Evolutionary conservation across 2,888 invertebrate genomes (phyloP).

Genomic region (Dendrolimus pini): DNA sequence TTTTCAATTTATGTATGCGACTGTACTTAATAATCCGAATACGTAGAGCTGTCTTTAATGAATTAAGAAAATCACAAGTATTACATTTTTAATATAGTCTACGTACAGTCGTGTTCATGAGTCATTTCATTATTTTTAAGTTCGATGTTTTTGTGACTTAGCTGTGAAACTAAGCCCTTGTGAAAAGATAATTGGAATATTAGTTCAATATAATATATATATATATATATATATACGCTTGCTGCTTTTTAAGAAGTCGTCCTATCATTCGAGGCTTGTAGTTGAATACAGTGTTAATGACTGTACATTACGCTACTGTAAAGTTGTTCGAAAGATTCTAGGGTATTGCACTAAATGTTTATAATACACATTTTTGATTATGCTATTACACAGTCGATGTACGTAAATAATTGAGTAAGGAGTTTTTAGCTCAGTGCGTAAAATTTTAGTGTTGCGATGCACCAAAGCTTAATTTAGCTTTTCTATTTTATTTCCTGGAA

Average conservation of each 20-base stretch:
- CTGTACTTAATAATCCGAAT: neutral
- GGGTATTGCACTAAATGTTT: too few species aligned
- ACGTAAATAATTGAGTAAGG: too few species aligned
- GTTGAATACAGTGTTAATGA: neutral
- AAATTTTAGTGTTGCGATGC: too few species aligned
- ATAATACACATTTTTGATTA: too few species aligned
- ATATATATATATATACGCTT: neutral
- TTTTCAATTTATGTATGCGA: neutral
- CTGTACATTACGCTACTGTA: neutral
- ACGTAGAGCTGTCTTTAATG: neutral
- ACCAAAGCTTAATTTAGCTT: too few species aligned
- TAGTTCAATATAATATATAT: neutral
- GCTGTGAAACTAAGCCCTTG: constrained; percentile 3
- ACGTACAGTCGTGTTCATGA: neutral
- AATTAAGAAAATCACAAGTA: neutral
- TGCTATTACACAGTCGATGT: too few species aligned
- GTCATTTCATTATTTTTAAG: neutral
- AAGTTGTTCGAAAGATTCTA: too few species aligned
- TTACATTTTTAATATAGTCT: neutral
- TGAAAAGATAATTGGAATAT: neutral
- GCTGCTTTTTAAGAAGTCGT: neutral
- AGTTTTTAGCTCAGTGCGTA: too few species aligned
- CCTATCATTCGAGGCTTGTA: neutral
- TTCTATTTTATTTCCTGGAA: too few species aligned
- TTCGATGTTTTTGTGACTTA: constrained; percentile 7